Evolutionary conservation across 2,888 invertebrate genomes (phyloP), one percentile per base, ranked within the genome.

Genomic region (Polydrusus cervinus): DNA sequence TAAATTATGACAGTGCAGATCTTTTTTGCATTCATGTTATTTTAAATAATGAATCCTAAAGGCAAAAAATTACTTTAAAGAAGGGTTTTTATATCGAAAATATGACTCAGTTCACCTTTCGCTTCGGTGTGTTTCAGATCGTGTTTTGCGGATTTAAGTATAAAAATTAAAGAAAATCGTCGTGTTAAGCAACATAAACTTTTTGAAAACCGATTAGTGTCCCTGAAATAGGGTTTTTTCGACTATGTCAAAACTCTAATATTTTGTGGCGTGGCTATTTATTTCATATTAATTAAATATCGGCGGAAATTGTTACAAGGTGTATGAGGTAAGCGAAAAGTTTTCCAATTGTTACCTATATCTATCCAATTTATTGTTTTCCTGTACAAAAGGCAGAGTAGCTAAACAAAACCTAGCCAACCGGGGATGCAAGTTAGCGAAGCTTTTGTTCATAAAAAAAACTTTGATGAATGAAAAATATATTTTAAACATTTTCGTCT

Each of bases 91-190:
- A 51, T 43, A 38, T 14, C 18, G 20, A 62, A 49, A 68, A 40
- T 57, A 68, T 73, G 73, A 73, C 38, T 73, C 73, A 77, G 74
- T 74, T 67, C 55, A 43, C 51, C 11, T 34, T 47, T 55, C 7
- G 71, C 55, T 67, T 74, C 65, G 60, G 68, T 71, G 43, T 20
- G 65, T 49, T 74, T 55, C 65, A 62, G 53, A 55, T 77, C 74
- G 73, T 57, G 65, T 40, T 72, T 66, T 62, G 14, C n/a, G 10
- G 47, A 60, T 47, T 67, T 73, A 2, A 16, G 47, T 30, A 13
- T 16, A 13, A 61, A 71, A 60, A 16, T 16, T 53, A 13, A 20
- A 38, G 25, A 60, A 62, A 51, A n/a, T 51, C 62, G 49, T 2
- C 14, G 51, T 61, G 60, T 34, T 10, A 34, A 34, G 6, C 10